Base-by-base conservation (phyloP, 2,797 vertebrate genomes). In the Macropus fuliginosus region DNA sequence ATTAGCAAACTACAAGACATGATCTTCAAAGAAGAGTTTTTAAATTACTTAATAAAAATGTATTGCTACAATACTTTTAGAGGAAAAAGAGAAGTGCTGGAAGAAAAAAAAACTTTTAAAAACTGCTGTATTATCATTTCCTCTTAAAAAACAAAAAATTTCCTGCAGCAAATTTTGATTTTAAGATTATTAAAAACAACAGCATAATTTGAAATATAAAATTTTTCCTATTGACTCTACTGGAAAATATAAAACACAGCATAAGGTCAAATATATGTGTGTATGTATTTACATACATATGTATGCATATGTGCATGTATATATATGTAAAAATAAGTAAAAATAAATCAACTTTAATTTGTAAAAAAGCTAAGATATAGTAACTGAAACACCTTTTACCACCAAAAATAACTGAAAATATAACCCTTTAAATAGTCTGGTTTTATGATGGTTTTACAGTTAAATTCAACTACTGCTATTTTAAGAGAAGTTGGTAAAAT, bases 401-500 rank as follows among this genome's bases (percentile, higher is more conserved):
- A 91, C 24, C 54, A 95, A 96, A 94, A 89, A 94, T 27, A 52
- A 52, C 52, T 27, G 46, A 87, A 87, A 1, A 95, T 5, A 90
- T 91, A 91, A 2, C 18, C 46, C 10, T 18, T 93, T 55, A 91
- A 92, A 94, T 46, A 46, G 27, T 59, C 5, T 50, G 54, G 89
- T 9, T 62, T 5, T 31, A 93, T 95, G 92, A 46, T 90, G 81
- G 6, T 21, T 90, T 81, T 40, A 92, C 94, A 62, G 31, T 91
- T 93, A 93, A 29, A 96, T 57, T 90, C 11, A 92, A 54, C 90
- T 29, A 56, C 55, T 8, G n/a, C 24, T 94, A 92, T 46, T 87
- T 81, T 91, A 54, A 94, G 31, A 46, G 96, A 87, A 93, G 90
- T 54, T 89, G 34, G 89, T 94, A 91, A 97, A 96, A 94, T 54